phyloP scores from a whole-genome alignment of 2,113 vertebrate species.

The Phalacrocorax brasilianus region DNA sequence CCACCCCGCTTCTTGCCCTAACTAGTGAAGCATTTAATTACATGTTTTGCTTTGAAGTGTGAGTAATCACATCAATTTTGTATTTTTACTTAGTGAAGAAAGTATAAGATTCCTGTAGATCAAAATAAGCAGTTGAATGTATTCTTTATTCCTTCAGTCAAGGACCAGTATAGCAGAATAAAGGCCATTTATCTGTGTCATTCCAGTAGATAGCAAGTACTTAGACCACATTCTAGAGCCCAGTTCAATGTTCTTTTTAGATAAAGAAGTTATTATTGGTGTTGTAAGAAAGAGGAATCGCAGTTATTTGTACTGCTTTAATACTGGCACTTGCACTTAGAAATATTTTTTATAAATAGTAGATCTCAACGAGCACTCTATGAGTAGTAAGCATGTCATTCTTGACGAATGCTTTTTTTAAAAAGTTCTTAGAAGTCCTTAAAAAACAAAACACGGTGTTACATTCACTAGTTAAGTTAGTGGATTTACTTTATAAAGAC shows the following conservation, averaged over 20 bases:
- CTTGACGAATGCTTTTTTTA: background rate
- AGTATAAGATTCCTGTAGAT: background rate
- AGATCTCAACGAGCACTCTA: background rate
- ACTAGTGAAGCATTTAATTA: background rate
- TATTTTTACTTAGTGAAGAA: background rate
- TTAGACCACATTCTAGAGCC: background rate
- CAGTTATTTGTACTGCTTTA: background rate
- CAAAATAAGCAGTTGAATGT: background rate
- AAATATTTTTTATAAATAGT: background rate
- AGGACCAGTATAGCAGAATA: background rate
- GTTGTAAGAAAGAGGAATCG: background rate
- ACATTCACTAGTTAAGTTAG: background rate
- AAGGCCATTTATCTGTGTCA: background rate
- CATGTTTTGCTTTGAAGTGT: background rate
- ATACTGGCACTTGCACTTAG: background rate
- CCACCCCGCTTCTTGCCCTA: background rate
- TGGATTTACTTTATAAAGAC: background rate
- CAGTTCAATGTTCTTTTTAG: background rate
- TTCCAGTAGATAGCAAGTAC: background rate
- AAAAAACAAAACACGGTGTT: background rate
- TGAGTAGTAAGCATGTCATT: background rate
- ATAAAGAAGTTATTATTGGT: background rate
- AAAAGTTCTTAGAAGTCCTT: background rate
- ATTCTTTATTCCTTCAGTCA: background rate
- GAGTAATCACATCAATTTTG: background rate